Conservation (phyloP, 1,140 invertebrate genomes). For the Brachionus angularis region DNA sequence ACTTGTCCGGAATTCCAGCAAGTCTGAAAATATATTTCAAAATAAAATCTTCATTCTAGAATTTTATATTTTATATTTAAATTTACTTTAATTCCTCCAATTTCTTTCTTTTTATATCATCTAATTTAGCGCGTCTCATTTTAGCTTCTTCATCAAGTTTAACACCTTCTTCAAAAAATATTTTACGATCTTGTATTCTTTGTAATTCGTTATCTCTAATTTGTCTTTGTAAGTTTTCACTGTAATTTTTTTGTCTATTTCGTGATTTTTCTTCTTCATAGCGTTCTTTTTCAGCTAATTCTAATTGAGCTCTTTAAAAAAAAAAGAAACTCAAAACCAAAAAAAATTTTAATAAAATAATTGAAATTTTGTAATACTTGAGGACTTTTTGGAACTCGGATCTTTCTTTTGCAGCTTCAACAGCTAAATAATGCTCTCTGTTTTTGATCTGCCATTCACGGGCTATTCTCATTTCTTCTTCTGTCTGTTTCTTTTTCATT, state of each 20-base stretch:
- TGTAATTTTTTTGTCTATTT: constrained; percentile 50
- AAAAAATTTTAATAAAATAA: background rate
- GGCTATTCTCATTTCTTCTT: constrained; percentile 54
- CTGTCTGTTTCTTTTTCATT: constrained; percentile 53
- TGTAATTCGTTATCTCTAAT: constrained; percentile 56
- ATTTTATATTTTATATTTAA: too few relatives aligned
- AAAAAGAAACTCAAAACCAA: background rate
- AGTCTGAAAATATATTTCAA: constrained; percentile 47
- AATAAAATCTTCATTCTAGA: too few relatives aligned
- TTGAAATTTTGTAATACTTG: constrained; percentile 47
- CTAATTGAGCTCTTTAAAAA: constrained; percentile 55
- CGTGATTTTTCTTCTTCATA: constrained; percentile 49
- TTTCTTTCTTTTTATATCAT: constrained; percentile 58
- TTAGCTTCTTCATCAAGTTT: constrained; percentile 56
- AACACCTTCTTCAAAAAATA: constrained; percentile 58
- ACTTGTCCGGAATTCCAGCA: constrained; percentile 56
- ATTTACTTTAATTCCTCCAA: constrained; percentile 55
- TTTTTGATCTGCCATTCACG: constrained; percentile 54
- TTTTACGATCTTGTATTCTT: constrained; percentile 52
- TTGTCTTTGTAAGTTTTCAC: constrained; percentile 55
- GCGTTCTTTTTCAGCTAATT: constrained; percentile 56
- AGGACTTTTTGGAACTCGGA: constrained; percentile 57
- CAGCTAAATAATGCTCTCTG: constrained; percentile 57
- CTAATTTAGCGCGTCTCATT: constrained; percentile 52
- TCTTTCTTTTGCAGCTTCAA: constrained; percentile 57